Base-by-base conservation (phyloP, 2,888 invertebrate species). In the Tromatobia lineatoria region DNA sequence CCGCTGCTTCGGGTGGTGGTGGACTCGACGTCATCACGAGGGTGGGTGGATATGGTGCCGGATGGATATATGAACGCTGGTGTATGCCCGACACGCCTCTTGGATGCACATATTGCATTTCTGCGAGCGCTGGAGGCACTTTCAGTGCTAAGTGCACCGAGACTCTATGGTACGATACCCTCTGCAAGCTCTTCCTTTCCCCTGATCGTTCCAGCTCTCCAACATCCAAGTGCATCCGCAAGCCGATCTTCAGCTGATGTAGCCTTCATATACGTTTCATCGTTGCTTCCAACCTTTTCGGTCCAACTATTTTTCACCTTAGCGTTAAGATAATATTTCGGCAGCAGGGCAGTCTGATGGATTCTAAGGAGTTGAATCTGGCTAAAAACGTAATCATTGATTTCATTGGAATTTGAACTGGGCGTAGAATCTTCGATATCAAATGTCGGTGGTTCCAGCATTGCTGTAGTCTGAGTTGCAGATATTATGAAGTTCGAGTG, bases 51-150 rank as follows among this genome's bases (percentile, higher is more conserved):
- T 57, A 70, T 52, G 42, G 57, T 42, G 66, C 52, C 47, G 69
- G 50, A 47, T 66, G 69, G 61, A 45, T 64, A 61, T 71, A 71
- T 79, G 70, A 75, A 80, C 59, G 25, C 74, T 59, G 78, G 69
- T 66, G 85, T 88, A 88, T 88, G 87, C 88, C 54, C 70, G 82
- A 80, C 87, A 88, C 87, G 86, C 85, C 86, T 85, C 82, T 85
- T 83, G 71, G 80, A 80, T 87, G 85, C 86, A 83, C 87, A 87
- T 89, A 90, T 89, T 89, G 88, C 90, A 87, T 87, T 88, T 88
- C 86, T 88, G 82, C 85, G 64, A 69, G 73, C 80, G 77, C 77
- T 78, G 69, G 54, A 75, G 61, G 77, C 85, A 84, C 82, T 88
- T 90, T 86, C 66, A 77, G 79, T 73, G 82, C 87, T 86, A 87